Evolutionary conservation across 2,113 vertebrate species (phyloP), one percentile per base, ranked within the genome.

Genomic region (Malurus cyaneus): DNA sequence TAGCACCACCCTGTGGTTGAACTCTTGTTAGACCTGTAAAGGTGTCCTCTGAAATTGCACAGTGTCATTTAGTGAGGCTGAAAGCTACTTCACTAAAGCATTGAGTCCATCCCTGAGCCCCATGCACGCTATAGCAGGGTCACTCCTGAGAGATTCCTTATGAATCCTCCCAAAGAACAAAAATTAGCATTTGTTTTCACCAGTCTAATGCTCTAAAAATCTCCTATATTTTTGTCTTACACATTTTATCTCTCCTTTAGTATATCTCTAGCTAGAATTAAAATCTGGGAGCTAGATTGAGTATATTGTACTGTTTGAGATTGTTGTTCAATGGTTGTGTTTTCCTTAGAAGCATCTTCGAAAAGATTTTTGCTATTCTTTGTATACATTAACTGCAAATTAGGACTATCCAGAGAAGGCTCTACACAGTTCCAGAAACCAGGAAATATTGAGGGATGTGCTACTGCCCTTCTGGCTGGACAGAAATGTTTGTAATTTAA

Each of bases 401-500:
- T 2, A 18, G 57, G n/a, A n/a, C 49, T 26, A 3, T 62, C 52
- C 60, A 49, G 91, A 49, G 23, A 18, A 31, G 13, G 20, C 17
- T 71, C 16, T 23, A 34, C 47, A 11, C 15, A 56, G 44, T 71
- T 86, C n/a, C 61, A 96, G 79, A 57, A 91, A 87, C 31, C 14
- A 76, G 29, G 31, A 85, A 81, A 61, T 65, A 65, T 0, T 32
- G 49, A 79, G 24, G 11, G 26, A 31, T 61, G 15, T 56, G 56
- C 18, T 59, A 11, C 10, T 2, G 3, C 17, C 14, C 11, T 81
- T 91, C 61, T 67, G 23, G 9, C 71, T 47, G 34, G 31, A 60
- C 47, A 81, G 39, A 85, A 76, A 10, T 69, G 54, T 93, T 93
- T 86, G 25, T 73, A 86, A 83, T 21, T 83, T 80, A 74, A 53